Conservation (phyloP, 2,888 invertebrate species). For the Temnothorax unifasciatus region DNA sequence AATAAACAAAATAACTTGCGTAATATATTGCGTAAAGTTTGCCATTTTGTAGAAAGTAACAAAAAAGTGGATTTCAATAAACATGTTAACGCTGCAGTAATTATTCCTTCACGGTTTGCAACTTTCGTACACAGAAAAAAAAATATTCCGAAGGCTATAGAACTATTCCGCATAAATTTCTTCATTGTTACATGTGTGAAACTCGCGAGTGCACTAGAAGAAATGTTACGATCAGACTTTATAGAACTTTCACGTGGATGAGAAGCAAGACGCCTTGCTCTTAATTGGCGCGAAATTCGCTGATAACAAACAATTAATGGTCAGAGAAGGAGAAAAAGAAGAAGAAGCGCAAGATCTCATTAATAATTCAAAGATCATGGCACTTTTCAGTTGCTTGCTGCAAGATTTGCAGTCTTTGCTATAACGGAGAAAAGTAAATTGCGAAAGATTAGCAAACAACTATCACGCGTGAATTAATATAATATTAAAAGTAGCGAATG, state of each 20-base stretch:
- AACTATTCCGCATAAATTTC: slow-evolving; percentile 42
- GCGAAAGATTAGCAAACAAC: background rate
- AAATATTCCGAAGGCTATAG: background rate
- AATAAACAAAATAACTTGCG: slow-evolving; percentile 1
- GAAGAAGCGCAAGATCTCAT: background rate
- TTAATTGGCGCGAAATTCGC: background rate
- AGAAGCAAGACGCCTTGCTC: slow-evolving; percentile 57
- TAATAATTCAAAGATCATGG: background rate
- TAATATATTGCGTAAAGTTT: background rate
- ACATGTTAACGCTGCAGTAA: background rate
- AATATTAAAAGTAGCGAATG: background rate
- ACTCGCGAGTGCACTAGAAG: slow-evolving; percentile 57
- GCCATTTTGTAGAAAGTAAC: slow-evolving; percentile 6
- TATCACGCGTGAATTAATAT: background rate
- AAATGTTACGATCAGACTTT: slow-evolving; percentile 77
- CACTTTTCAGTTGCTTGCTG: background rate
- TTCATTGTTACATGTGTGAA: slow-evolving; percentile 53
- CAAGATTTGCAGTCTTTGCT: background rate
- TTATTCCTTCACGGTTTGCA: slow-evolving; percentile 30
- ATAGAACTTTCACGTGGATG: slow-evolving; percentile 81
- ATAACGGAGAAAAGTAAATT: background rate
- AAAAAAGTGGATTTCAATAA: background rate
- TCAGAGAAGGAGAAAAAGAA: background rate
- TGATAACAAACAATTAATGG: background rate
- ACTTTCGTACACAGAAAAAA: background rate